A percentile compares a stretch with the other conserved stretches of the same genome.
These are phyloP conservation scores for Spea hammondii DNA, from an alignment of 2,797 vertebrate genomes.

Conservation along the genomic window DNA sequence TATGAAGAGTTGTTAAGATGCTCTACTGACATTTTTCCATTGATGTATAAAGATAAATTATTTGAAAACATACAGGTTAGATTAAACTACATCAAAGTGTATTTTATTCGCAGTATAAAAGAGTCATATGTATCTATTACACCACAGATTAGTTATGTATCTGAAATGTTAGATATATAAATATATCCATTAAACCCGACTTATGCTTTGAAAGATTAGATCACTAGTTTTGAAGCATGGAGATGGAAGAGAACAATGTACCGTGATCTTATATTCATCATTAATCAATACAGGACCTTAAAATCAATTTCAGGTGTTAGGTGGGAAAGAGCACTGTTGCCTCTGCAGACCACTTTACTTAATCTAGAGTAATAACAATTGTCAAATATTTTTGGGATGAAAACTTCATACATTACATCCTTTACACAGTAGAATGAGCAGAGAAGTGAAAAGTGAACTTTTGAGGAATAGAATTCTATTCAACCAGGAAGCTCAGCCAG, in stretches of 20 bases:
- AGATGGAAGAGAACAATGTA: neutral
- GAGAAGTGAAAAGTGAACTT: constrained; percentile 47
- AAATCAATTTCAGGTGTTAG: constrained; percentile 30
- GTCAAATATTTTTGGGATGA: constrained; percentile 31
- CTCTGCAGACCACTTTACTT: constrained; percentile 16
- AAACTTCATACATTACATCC: constrained; percentile 49
- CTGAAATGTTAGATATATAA: constrained; percentile 26
- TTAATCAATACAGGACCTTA: constrained; percentile 36
- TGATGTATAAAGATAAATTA: constrained; percentile 5
- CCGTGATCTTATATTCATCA: neutral
- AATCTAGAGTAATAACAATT: constrained; percentile 36
- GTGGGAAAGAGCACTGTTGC: constrained; percentile 10
- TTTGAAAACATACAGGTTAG: constrained; percentile 6
- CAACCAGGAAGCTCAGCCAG: constrained; percentile 49
- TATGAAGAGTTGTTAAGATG: neutral
- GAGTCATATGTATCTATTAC: constrained; percentile 17
- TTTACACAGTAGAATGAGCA: constrained; percentile 37
- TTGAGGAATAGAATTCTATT: constrained; percentile 55
- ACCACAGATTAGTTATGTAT: constrained; percentile 7
- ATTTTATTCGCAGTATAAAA: neutral
- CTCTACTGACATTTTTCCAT: constrained; percentile 1
- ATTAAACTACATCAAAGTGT: constrained; percentile 11
- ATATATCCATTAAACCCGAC: constrained; percentile 15
- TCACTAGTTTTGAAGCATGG: constrained; percentile 1
- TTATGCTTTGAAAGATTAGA: neutral